These are phyloP conservation scores for Amazona vittata DNA, from an alignment of 2,113 vertebrate genomes.

Conservation along the genomic window DNA sequence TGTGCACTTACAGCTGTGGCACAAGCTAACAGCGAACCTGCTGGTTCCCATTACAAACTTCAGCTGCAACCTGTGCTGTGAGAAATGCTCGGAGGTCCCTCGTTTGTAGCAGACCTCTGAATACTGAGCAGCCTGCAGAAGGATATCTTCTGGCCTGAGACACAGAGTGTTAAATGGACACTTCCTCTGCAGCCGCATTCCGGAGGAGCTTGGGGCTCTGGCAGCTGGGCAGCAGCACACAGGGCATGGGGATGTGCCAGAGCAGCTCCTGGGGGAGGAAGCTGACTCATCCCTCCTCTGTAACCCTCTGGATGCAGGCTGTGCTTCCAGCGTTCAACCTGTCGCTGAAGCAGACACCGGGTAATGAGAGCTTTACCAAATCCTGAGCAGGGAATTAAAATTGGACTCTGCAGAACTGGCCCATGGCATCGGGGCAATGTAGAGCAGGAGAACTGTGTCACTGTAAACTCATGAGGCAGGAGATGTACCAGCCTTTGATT, in stretches of 20 bases:
- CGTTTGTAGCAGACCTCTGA: background rate
- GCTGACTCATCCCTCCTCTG: background rate
- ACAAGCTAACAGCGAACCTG: background rate
- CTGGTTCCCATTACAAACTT: background rate
- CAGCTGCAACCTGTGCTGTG: constrained; percentile 11
- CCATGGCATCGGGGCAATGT: fast-evolving
- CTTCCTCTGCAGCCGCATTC: background rate
- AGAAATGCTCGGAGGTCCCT: background rate
- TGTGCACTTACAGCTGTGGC: background rate
- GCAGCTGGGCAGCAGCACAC: constrained; percentile 28
- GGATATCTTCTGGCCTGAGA: background rate
- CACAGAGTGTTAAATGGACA: background rate
- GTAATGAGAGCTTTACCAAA: background rate
- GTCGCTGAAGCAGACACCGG: background rate
- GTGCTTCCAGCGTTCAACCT: background rate
- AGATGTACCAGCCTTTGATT: background rate
- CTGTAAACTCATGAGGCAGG: background rate
- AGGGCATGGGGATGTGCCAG: constrained; percentile 41
- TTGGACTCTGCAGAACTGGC: background rate
- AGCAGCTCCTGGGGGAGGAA: constrained; percentile 46
- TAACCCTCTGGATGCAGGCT: constrained; percentile 10
- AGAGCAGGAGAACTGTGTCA: background rate
- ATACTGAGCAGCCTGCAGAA: background rate
- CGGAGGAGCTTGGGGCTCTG: background rate
- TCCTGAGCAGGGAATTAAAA: background rate